phyloP scores from a whole-genome alignment of 1,140 invertebrate species.

The Dysdera silvatica region DNA sequence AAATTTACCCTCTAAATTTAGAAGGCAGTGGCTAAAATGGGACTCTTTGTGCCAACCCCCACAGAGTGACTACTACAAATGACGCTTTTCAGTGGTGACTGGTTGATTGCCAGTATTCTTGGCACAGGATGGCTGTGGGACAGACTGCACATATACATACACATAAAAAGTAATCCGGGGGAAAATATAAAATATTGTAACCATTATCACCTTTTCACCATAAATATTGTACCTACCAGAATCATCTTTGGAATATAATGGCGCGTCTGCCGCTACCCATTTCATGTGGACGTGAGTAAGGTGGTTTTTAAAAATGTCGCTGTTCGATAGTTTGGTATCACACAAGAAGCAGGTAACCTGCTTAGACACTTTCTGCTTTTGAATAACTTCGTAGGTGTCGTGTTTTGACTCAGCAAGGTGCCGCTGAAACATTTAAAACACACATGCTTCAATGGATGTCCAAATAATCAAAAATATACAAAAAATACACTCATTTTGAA shows the following conservation, averaged over 20 bases:
- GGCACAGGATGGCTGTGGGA: no score
- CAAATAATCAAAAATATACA: not conserved
- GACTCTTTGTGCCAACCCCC: no score
- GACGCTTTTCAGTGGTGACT: no score
- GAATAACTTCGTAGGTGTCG: slow-evolving; percentile 7
- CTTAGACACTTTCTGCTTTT: not conserved
- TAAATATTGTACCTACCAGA: not conserved
- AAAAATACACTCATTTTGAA: not conserved
- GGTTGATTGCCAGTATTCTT: no score
- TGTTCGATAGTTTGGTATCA: slow-evolving; percentile 1
- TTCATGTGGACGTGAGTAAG: slow-evolving; percentile 31
- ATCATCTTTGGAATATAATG: not conserved
- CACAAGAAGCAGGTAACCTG: slow-evolving; percentile 29
- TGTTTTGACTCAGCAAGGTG: slow-evolving; percentile 11
- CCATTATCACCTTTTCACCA: not conserved
- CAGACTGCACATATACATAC: no score
- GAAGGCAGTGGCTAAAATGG: no score
- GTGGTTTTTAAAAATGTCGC: slow-evolving; percentile 21
- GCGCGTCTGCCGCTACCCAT: slow-evolving; percentile 16
- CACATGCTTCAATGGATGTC: not conserved
- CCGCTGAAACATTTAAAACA: not conserved
- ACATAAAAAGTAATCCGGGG: no score
- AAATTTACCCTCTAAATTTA: no score
- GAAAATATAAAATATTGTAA: not conserved
- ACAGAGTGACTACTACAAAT: no score